Conservation (phyloP, 2,113 vertebrate genomes). For the Pteropus alecto region DNA sequence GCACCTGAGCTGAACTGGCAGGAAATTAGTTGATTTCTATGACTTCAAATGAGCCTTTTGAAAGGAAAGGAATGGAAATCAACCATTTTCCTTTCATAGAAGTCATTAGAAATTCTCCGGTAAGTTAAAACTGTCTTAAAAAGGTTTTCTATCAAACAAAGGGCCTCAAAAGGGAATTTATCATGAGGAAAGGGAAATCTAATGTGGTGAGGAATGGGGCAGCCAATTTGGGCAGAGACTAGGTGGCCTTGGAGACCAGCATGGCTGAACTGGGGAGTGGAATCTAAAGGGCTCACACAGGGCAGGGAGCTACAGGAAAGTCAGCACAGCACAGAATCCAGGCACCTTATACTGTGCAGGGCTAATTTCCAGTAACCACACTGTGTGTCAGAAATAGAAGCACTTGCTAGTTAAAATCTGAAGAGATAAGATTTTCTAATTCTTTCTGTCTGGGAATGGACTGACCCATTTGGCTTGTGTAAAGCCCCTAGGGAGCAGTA, state of each 20-base stretch:
- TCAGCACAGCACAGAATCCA: not conserved
- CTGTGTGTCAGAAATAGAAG: not conserved
- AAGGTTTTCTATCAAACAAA: not conserved
- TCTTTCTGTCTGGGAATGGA: not conserved
- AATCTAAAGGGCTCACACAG: too few relatives aligned
- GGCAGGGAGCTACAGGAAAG: too few relatives aligned
- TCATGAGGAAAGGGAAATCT: not conserved
- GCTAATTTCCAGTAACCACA: not conserved
- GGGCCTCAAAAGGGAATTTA: not conserved
- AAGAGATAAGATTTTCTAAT: not conserved
- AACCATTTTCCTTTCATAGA: not conserved
- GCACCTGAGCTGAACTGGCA: not conserved
- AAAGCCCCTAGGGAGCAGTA: not conserved
- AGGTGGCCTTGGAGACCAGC: too few relatives aligned
- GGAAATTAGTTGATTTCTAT: not conserved
- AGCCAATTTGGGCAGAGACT: not conserved
- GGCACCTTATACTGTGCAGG: not conserved
- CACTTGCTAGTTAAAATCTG: not conserved
- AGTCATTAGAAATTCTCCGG: not conserved
- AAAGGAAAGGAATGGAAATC: not conserved
- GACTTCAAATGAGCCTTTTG: not conserved
- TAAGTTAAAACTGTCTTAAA: not conserved
- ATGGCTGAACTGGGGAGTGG: not conserved
- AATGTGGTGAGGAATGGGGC: not conserved
- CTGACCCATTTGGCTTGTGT: not conserved